A percentile compares a stretch with the other conserved stretches of the same genome.
Evolutionary conservation across 1,140 invertebrate species (phyloP).

Genomic region (Lasioglossum albipes): DNA sequence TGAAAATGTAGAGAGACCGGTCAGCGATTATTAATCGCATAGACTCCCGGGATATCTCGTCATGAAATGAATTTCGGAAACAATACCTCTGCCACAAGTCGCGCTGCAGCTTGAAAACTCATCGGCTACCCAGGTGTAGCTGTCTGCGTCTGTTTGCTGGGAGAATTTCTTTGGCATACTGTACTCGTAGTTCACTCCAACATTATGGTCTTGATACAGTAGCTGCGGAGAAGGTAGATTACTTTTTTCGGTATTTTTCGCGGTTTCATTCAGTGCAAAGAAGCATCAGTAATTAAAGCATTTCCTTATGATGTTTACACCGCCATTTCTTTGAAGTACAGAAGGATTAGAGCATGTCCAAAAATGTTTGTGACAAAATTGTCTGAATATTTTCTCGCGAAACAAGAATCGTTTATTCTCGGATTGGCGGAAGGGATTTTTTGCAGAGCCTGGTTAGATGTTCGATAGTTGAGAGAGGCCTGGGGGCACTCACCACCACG

Average conservation of each 20-base stretch:
- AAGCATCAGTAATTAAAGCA: too few species aligned
- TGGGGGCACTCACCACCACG: slow-evolving; percentile 86
- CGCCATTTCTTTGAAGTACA: too few species aligned
- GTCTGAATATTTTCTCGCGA: too few species aligned
- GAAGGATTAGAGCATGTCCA: too few species aligned
- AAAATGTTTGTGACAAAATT: too few species aligned
- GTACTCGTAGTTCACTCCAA: slow-evolving; percentile 94
- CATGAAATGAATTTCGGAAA: slow-evolving; percentile 18
- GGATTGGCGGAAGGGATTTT: background rate
- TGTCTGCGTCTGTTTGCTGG: slow-evolving; percentile 83
- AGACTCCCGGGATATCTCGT: background rate
- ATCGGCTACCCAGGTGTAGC: slow-evolving; percentile 89
- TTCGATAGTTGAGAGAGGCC: background rate
- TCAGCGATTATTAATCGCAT: slow-evolving; percentile 15
- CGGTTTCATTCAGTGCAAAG: too few species aligned
- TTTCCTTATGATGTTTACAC: too few species aligned
- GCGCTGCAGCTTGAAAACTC: slow-evolving; percentile 90
- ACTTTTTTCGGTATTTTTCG: too few species aligned
- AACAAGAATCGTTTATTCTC: background rate
- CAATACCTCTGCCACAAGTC: slow-evolving; percentile 91
- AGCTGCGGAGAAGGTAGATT: slow-evolving; percentile 81
- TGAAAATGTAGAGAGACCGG: background rate
- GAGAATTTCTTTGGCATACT: slow-evolving; percentile 89
- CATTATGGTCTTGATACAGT: slow-evolving; percentile 91
- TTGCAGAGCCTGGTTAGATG: background rate